Evolutionary conservation across 1,140 invertebrate genomes (phyloP), one percentile per base, ranked within the genome.

Genomic region (Drosophila quadrilineata): DNA sequence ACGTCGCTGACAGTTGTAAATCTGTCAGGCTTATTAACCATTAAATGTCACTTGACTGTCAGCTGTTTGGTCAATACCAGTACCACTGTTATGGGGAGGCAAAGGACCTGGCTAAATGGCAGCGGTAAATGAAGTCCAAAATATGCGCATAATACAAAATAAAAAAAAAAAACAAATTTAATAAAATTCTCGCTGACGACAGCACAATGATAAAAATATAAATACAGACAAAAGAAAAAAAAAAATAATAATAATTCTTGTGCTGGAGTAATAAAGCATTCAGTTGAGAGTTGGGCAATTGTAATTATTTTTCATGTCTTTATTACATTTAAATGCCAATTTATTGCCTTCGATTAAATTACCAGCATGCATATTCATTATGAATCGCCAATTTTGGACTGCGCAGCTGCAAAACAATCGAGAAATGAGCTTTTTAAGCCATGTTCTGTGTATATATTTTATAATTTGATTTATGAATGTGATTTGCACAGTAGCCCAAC

Each of bases 261-360:
- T n/a, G n/a, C n/a, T n/a, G n/a, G n/a, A n/a, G n/a, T 29, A 57
- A 64, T 59, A 64, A 82, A 72, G 76, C 62, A 52, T 38, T 43
- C 48, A 40, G 59, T 58, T 40, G 52, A 64, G 31, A 40, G 59
- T 58, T 40, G 52, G 60, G 31, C 62, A 63, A 64, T 53, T 68
- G 71, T 85, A 85, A 84, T 85, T 84, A 85, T 85, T 79, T 85
- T 71, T 46, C 79, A 57, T 67, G 74, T 86, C 80, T 84, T 84
- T 84, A 85, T 85, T 79, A 85, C 80, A 84, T 84, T 84, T 85
- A 84, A 84, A 84, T 84, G 79, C 79, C 82, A 84, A 84, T 84
- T 84, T 84, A 84, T 84, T 79, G 79, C 79, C 67, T 71, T 86
- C 79, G 79, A 84, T 84, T 84, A 84, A 84, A 84, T 84, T 75